Evolutionary conservation across 2,797 vertebrate species (phyloP), one percentile per base, ranked within the genome.

Genomic region (Pelodytes ibericus): DNA sequence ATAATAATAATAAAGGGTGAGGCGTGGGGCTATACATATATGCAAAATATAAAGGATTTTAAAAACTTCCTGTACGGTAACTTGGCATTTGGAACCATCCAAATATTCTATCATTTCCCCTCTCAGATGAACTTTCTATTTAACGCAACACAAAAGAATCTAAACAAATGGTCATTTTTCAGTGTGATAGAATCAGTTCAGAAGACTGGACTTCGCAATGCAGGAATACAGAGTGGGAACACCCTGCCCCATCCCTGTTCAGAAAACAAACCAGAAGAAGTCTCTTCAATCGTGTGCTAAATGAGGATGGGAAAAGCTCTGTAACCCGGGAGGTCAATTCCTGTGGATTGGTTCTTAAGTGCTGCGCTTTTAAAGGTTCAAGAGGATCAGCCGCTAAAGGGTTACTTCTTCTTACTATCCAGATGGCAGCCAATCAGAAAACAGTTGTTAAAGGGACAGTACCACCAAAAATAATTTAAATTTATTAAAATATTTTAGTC

Each of bases 101-200:
- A 66, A 30, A 47, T 56, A 68, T 72, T 36, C 51, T n/a, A 66
- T 72, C 61, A 60, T 65, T 72, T 78, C 70, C 70, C 24, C 53
- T 58, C 18, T n/a, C 24, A 22, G 69, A 30, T 1, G 44, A 59
- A 41, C 26, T 15, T 8, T 56, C 56, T 61, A 57, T 75, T 39
- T 69, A 70, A 69, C 0, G 33, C 22, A 60, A 70, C 51, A 78
- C 76, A 78, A 78, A 67, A 61, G 70, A 78, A 68, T 61, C 76
- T 62, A 72, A 68, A 78, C 70, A 78, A 78, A 56, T 58, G 56
- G n/a, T 16, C 31, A 67, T 77, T 71, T 58, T 24, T 72, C 53
- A 66, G 2, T 1, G 69, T 59, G 75, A 77, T 66, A 51, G 61
- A n/a, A 77, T 64, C 75, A 56, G 33, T 39, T 30, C 47, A 39